Base-by-base conservation (phyloP, 2,888 invertebrate genomes). In the Rhorus exstirpatorius region DNA sequence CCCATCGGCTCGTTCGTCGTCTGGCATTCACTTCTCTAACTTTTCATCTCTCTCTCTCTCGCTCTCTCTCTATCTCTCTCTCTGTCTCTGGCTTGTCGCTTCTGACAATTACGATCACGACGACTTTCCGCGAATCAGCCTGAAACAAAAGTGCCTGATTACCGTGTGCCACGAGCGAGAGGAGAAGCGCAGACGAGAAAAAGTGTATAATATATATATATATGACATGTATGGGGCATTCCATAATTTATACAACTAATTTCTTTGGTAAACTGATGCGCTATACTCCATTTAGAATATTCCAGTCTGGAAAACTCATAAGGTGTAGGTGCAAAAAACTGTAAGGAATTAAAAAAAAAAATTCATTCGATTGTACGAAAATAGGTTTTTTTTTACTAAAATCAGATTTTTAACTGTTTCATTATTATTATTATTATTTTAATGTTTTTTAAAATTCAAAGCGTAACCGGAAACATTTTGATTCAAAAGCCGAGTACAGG, bases 111-210 rank as follows among this genome's bases (percentile, higher is more conserved):
- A 75, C 53, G 72, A 75, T 75, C 77, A 53, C 53, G 63, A 41
- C 46, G 71, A 79, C 74, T 61, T 87, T 86, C 88, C 77, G 68
- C 84, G 87, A 87, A 87, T 72, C 71, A 71, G 67, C 83, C 83
- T 83, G 76, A 78, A 80, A 80, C 79, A 80, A 84, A 80, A 83
- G 82, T 75, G 65, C 49, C 71, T 71, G 75, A 82, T 79, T 82
- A 82, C 58, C 82, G 65, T 53, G 72, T 63, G 74, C 71, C 51
- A 38, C 51, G 72, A 74, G 51, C 46, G 70, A 38, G 55, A 55
- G 31, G 71, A 70, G 60, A 60, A 53, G 67, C 19, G n/a, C 49
- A 38, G 65, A 41, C 61, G 41, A 60, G 49, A 35, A 77, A 63
- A 46, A 68, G 14, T 55, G 61, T 6, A 44, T n/a, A 49, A 53